These are phyloP conservation scores for Gallinago media DNA, from an alignment of 2,113 vertebrate species.

Conservation along the genomic window DNA sequence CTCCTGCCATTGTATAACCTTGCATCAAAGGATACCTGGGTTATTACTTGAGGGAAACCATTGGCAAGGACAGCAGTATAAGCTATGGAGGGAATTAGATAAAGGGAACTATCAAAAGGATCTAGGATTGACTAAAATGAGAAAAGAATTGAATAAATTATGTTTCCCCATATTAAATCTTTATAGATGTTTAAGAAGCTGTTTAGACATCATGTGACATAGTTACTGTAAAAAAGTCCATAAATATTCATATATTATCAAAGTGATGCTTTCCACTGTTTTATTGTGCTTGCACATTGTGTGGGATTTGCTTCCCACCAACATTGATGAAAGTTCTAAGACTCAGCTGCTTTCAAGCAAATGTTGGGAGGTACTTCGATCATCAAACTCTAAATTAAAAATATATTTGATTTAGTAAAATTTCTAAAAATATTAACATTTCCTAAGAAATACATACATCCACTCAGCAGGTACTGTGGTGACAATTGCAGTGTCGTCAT, in stretches of 20 bases:
- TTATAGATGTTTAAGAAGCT: neutral
- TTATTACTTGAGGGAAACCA: neutral
- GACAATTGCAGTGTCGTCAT: neutral
- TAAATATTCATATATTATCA: conserved; percentile 11
- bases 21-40: conserved; percentile 27
- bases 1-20: conserved; percentile 16
- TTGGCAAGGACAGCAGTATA: neutral
- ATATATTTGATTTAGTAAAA: neutral
- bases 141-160: neutral
- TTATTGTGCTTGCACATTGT: neutral
- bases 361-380: neutral
- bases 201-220: neutral
- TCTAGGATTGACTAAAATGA: neutral
- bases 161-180: neutral
- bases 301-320: neutral
- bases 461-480: neutral
- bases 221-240: neutral
- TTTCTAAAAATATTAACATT: neutral
- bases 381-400: neutral
- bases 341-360: neutral
- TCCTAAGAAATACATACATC: neutral
- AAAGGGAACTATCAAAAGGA: neutral
- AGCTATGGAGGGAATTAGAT: neutral
- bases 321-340: neutral
- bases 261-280: neutral